These are phyloP conservation scores for Lophotriccus pileatus DNA, from an alignment of 2,797 vertebrate genomes.

Conservation along the genomic window DNA sequence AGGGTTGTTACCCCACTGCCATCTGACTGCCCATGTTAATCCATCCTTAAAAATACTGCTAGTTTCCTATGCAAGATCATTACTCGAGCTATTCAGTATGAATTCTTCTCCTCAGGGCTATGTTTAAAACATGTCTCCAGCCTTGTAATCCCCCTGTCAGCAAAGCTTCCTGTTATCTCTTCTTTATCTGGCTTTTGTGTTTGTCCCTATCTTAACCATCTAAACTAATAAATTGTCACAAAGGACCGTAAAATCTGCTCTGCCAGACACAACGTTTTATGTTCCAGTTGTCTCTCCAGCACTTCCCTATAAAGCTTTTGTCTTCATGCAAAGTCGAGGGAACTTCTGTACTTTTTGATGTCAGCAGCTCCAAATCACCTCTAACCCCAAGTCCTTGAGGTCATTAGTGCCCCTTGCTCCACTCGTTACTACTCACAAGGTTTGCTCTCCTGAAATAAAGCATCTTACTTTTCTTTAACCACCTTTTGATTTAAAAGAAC, in stretches of 20 bases:
- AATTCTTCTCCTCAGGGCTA: background rate
- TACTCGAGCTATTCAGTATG: background rate
- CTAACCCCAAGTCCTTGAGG: background rate
- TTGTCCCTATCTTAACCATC: background rate
- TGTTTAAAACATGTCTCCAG: slow-evolving; percentile 2
- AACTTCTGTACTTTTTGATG: background rate
- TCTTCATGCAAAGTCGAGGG: background rate
- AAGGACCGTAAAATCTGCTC: background rate
- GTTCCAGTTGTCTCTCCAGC: background rate
- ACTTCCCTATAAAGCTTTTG: background rate
- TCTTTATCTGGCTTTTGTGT: slow-evolving; percentile 22
- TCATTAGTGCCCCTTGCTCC: background rate
- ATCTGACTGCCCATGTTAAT: background rate
- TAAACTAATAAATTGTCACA: background rate
- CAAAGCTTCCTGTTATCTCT: slow-evolving; percentile 2
- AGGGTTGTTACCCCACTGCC: background rate
- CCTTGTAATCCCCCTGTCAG: background rate
- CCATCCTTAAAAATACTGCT: background rate
- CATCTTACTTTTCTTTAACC: background rate
- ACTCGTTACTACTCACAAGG: accelerated
- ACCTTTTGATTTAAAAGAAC: background rate
- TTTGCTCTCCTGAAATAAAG: background rate
- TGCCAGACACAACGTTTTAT: background rate
- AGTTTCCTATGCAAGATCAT: background rate
- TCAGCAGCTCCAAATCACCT: background rate